Evolutionary conservation across 92 coral and sea anemone species (phyloP), one percentile per base, ranked within the genome.

Genomic region (Galaxea fascicularis): DNA sequence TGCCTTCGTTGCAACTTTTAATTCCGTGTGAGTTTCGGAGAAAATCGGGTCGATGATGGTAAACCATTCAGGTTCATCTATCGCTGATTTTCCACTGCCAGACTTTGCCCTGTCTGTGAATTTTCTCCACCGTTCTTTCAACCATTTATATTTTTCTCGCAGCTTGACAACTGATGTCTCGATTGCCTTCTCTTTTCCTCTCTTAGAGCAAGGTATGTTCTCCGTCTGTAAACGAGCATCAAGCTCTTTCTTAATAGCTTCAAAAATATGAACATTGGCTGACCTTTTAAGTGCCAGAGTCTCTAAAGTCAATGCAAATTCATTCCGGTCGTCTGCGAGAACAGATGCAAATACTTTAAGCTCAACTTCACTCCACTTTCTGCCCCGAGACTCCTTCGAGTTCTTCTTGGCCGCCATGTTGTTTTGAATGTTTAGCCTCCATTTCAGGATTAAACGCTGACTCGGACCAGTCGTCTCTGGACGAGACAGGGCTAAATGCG

Each of bases 191-290:
- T 29, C 67, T 71, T 83, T 73, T 62, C 56, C 73, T 47, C 74
- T 74, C 71, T 49, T 69, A 24, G 86, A 79, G 30, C 72, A 35
- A 12, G 49, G 6, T 4, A 64, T 62, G 57, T 57, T 56, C 75
- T 72, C 39, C 71, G 71, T 30, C 49, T 44, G 87, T 49, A 88
- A 65, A 14, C 80, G 73, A 30, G 57, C 60, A 66, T 89, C 89
- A 52, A 85, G 74, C 47, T 71, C 90, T 73, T 77, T 66, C 79
- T 89, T 80, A 13, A 85, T 70, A 31, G 18, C 39, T 79, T 78
- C 89, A 84, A 91, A 91, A 44, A 87, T 57, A 53, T 79, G 83
- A 60, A 87, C 54, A 75, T 88, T 91, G 39, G 92, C 89, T 46
- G 90, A 88, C 65, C 67, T 88, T 79, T 87, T 78, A 10, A 83